Base-by-base conservation (phyloP, 2,888 invertebrate species). In the Nymphalis c-album region DNA sequence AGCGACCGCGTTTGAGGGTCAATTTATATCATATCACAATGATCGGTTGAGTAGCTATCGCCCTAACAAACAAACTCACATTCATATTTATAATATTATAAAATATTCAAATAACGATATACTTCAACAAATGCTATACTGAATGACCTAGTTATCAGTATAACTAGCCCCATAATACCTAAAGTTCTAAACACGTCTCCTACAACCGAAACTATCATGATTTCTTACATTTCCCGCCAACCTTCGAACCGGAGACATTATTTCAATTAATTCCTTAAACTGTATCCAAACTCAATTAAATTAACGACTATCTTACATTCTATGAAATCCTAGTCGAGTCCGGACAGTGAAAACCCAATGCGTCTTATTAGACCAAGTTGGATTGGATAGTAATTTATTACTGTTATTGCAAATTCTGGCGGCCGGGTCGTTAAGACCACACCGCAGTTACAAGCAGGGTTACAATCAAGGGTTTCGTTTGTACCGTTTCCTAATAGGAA, bases 361-460 rank as follows among this genome's bases (percentile, higher is more conserved):
- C 79, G 77, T 83, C 86, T 85, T 85, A 85, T 85, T 86, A 83
- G 80, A 83, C 76, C 78, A 86, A 88, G 76, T 88, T 86, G 85
- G 82, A 87, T 87, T 86, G 85, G 83, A 76, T 85, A 73, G 84
- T 86, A 84, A 88, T 89, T 89, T 89, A 88, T 89, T 83, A 84
- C 77, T 80, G 86, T 83, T 85, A 85, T 83, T 81, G 80, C 80
- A 81, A 86, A 86, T 85, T 86, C 81, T 79, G 78, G 80, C 72
- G 70, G 76, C 66, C 73, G 81, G 83, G 79, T 77, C 78, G 76
- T 76, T 79, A 74, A 74, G 77, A 76, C 78, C 80, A 70, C 72
- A 66, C 61, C 70, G 70, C 65, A 66, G 73, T 76, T 74, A 73
- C 75, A 67, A 35, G 66, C 64, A 77, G 78, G 79, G 81, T 83